Evolutionary conservation across 2,888 invertebrate genomes (phyloP).

Genomic region (Tetranychus truncatus): DNA sequence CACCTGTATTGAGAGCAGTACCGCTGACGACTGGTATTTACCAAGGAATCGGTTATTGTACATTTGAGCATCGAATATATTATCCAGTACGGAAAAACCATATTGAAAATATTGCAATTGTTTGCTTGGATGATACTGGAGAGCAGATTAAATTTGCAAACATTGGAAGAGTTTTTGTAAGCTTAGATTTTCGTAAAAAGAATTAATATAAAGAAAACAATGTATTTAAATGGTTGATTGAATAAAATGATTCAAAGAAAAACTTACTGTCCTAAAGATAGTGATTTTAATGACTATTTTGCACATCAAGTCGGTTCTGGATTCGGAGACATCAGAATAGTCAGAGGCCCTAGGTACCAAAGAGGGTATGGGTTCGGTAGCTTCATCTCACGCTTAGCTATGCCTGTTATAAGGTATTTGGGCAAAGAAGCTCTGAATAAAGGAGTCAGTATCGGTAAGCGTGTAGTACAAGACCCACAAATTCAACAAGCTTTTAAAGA

Average conservation of each 20-base stretch:
- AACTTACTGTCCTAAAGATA: not conserved
- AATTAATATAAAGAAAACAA: not conserved
- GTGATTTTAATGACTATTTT: not conserved
- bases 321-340: not conserved
- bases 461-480: not conserved
- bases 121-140: not conserved
- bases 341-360: not conserved
- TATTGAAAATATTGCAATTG: not conserved
- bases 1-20: not conserved
- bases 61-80: not conserved
- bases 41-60: not conserved
- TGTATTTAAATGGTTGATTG: too few relatives aligned
- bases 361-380: not conserved
- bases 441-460: not conserved
- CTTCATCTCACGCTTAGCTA: not conserved
- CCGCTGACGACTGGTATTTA: not conserved
- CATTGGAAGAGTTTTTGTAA: not conserved
- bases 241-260: not conserved
- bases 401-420: not conserved
- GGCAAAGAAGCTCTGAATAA: not conserved
- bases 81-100: not conserved
- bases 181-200: not conserved
- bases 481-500: not conserved
- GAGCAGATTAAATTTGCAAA: not conserved
- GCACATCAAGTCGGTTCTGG: not conserved